Evolutionary conservation across 37 sponge, comb jelly and placozoan species (phyloP).

Genomic region (Haliclona indistincta): DNA sequence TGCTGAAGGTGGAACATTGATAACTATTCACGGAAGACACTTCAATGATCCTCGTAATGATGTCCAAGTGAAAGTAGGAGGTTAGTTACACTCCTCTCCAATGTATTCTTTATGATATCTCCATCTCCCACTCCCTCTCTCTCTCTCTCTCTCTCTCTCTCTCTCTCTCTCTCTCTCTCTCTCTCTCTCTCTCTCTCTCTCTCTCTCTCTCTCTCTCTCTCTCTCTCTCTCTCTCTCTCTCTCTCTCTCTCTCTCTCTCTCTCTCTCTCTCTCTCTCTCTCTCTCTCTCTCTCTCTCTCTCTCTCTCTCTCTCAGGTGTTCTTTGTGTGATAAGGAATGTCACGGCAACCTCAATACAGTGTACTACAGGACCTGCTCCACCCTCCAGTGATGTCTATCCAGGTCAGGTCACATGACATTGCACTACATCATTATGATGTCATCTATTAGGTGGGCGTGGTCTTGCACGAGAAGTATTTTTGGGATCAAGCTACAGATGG

Average conservation of each 20-base stretch:
- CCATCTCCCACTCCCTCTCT: too few relatives aligned
- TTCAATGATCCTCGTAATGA: background rate
- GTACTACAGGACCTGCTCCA: conserved; percentile 53
- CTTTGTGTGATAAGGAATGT: conserved; percentile 61
- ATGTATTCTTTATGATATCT: too few relatives aligned
- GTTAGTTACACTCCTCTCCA: too few relatives aligned
- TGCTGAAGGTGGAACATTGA: conserved; percentile 53
- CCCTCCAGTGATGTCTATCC: conserved; percentile 29
- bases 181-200: too few relatives aligned
- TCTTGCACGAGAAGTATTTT: conserved; percentile 43
- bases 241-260: too few relatives aligned
- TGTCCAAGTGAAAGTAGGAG: conserved; percentile 46
- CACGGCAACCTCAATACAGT: conserved; percentile 52
- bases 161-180: too few relatives aligned
- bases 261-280: too few relatives aligned
- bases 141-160: too few relatives aligned
- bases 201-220: too few relatives aligned
- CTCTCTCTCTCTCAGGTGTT: conserved; percentile 35
- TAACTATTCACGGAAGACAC: conserved; percentile 44
- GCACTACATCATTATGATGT: background rate
- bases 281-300: too few relatives aligned
- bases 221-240: too few relatives aligned
- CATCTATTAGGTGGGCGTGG: conserved; percentile 63
- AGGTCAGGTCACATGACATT: conserved; percentile 24
- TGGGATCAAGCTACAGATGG: background rate